phyloP scores from a whole-genome alignment of 2,888 invertebrate species.

The Drosophila phalerata region DNA sequence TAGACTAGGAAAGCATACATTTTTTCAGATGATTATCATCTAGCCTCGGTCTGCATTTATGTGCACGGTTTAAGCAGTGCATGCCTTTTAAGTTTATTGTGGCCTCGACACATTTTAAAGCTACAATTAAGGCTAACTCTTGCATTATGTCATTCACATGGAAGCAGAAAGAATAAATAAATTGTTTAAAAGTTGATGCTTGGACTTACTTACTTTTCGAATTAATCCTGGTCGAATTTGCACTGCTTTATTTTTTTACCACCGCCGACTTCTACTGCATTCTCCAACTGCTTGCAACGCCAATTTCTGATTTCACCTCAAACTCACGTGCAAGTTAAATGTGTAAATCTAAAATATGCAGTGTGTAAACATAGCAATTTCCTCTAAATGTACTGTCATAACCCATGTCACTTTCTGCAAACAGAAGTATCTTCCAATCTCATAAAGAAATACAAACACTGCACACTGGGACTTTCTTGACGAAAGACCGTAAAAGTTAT shows the following conservation, averaged over 20 bases:
- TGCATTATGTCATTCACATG: not conserved
- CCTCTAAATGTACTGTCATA: not conserved
- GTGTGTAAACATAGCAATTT: not conserved
- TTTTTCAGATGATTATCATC: not conserved
- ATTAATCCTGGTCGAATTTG: not conserved
- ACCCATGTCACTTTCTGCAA: not conserved
- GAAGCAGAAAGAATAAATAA: not conserved
- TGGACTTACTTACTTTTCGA: not conserved
- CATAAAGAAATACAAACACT: not conserved
- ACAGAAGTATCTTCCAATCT: not conserved
- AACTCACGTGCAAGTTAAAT: not conserved
- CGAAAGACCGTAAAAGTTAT: too few relatives aligned
- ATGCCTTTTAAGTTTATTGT: not conserved
- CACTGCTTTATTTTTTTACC: not conserved
- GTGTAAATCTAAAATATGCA: not conserved
- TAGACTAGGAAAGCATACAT: not conserved
- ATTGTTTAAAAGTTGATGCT: not conserved
- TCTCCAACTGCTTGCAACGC: not conserved
- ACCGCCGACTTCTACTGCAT: not conserved
- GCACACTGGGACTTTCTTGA: too few relatives aligned
- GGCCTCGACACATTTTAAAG: constrained; percentile 5
- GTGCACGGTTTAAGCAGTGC: not conserved
- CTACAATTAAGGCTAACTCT: not conserved
- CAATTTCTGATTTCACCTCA: not conserved
- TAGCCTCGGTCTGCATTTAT: not conserved